A percentile compares a stretch with the other conserved stretches of the same genome.
Evolutionary conservation across 2,888 invertebrate genomes (phyloP).

Genomic region (Philereme vetulata): DNA sequence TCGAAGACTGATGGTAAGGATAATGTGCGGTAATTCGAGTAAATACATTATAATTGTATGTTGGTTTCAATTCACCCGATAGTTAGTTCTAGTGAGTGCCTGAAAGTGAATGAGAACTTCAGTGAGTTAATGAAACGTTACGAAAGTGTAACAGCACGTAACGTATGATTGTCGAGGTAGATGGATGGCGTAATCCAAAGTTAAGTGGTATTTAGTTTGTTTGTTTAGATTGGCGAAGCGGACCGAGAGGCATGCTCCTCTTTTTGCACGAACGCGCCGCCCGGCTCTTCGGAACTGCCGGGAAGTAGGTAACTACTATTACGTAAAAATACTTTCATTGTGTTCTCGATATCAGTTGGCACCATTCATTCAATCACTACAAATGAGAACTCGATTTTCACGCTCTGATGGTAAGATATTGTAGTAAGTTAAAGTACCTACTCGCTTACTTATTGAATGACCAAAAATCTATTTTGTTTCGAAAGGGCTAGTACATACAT

Average conservation of each 20-base stretch:
- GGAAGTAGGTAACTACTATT: constrained; percentile 48
- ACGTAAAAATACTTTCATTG: constrained; percentile 68
- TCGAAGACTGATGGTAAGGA: constrained; percentile 72
- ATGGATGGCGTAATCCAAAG: constrained; percentile 37
- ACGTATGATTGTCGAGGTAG: constrained; percentile 32
- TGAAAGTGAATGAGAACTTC: constrained; percentile 19
- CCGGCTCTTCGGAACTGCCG: constrained; percentile 41
- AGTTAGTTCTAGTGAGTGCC: constrained; percentile 8
- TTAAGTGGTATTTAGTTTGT: constrained; percentile 31
- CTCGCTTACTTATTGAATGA: not conserved
- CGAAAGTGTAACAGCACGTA: constrained; percentile 42
- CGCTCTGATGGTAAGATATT: constrained; percentile 45
- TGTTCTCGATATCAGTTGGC: constrained; percentile 59
- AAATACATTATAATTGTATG: constrained; percentile 49
- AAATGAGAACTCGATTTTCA: constrained; percentile 50
- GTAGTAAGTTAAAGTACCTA: not conserved
- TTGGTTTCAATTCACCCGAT: constrained; percentile 35
- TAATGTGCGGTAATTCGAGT: constrained; percentile 49
- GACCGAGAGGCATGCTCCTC: constrained; percentile 37
- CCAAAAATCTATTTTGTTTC: no score
- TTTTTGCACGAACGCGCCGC: constrained; percentile 49
- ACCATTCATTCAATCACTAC: constrained; percentile 45
- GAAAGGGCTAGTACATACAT: no score
- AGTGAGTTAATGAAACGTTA: constrained; percentile 25
- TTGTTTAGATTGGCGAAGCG: constrained; percentile 29